Percentiles rank a stretch among this genome's conserved stretches.
These are phyloP conservation scores for Argyrosomus regius DNA, from an alignment of 2,797 vertebrate genomes.

Conservation along the genomic window DNA sequence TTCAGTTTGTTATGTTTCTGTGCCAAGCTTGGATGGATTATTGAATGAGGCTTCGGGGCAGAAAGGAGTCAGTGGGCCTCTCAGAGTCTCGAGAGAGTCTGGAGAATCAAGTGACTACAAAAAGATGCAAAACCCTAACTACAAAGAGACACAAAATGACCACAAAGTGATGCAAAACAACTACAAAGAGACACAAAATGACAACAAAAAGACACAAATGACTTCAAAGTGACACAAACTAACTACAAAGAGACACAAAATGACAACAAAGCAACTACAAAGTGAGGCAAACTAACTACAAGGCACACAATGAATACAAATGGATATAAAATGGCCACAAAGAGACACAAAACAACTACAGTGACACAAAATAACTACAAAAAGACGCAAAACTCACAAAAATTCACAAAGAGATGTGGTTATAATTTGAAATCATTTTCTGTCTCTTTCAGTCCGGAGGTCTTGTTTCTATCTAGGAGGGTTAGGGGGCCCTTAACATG, in stretches of 20 bases:
- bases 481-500: not conserved
- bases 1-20: conserved; percentile 30
- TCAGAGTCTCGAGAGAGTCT: conserved; percentile 1
- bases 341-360: not conserved
- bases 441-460: not conserved
- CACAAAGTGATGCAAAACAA: not conserved
- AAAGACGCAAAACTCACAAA: not conserved
- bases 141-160: not conserved
- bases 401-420: not conserved
- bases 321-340: not conserved
- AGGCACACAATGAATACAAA: not conserved
- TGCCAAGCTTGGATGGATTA: conserved; percentile 41
- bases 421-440: not conserved
- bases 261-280: not conserved
- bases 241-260: not conserved
- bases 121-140: not conserved
- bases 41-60: not conserved
- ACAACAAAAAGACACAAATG: not conserved
- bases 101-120: not conserved
- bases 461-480: not conserved
- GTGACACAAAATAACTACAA: too few species aligned
- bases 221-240: not conserved
- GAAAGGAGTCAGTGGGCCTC: not conserved
- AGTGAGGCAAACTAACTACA: not conserved
- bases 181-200: not conserved